Conservation (phyloP, 2,888 invertebrate species). For the Oligia strigilis region DNA sequence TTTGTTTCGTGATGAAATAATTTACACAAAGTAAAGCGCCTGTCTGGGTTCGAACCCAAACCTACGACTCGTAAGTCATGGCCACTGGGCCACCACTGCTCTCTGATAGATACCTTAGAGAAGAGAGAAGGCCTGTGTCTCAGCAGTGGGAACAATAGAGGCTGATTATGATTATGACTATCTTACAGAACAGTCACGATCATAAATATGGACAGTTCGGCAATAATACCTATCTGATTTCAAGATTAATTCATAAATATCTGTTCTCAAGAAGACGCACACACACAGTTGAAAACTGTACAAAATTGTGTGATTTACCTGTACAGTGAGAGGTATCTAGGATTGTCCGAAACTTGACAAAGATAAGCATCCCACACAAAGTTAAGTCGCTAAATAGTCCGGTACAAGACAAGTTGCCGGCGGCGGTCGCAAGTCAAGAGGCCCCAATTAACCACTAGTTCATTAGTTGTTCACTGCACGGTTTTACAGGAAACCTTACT, state of each 20-base stretch:
- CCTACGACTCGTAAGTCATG: no score
- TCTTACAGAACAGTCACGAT: neutral
- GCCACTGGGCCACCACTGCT: no score
- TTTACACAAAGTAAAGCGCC: no score
- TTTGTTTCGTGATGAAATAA: conserved; percentile 2
- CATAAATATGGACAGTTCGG: neutral
- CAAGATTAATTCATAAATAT: neutral
- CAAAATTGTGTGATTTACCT: neutral
- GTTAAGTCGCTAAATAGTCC: conserved; percentile 66
- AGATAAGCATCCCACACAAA: conserved; percentile 67
- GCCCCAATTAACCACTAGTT: conserved; percentile 37
- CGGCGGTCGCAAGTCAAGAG: conserved; percentile 51
- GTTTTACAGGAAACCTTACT: neutral
- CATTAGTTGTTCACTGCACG: conserved; percentile 27
- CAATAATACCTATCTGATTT: neutral
- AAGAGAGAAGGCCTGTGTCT: no score
- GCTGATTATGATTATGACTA: neutral
- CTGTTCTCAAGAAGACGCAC: neutral
- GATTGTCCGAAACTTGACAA: conserved; percentile 61
- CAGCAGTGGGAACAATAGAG: no score
- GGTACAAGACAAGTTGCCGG: conserved; percentile 49
- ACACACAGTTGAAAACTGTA: neutral
- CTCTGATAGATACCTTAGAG: no score
- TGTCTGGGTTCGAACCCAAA: no score
- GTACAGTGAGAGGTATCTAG: conserved; percentile 9